phyloP scores from a whole-genome alignment of 2,797 vertebrate genomes.

The Crypturellus tataupa region DNA sequence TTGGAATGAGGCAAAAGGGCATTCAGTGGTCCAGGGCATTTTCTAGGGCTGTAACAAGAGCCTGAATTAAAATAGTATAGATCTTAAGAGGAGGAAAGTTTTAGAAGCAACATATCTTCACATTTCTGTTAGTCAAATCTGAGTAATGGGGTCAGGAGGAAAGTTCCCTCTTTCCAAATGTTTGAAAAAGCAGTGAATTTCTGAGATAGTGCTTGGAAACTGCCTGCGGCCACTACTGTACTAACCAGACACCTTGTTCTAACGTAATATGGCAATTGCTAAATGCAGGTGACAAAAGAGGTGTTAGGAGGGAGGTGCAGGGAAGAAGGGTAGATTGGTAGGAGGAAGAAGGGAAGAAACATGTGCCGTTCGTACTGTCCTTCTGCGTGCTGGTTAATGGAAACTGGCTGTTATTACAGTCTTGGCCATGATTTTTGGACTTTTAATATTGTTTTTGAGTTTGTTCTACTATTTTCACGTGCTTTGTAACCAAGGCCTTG shows the following conservation, averaged over 20 bases:
- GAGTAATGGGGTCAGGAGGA: background rate
- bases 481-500: background rate
- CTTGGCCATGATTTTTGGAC: background rate
- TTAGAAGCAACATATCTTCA: background rate
- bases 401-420: background rate
- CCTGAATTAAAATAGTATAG: background rate
- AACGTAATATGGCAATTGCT: background rate
- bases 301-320: no score
- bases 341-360: background rate
- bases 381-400: background rate
- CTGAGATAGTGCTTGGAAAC: background rate
- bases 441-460: background rate
- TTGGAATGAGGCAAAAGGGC: background rate
- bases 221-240: background rate
- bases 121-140: background rate
- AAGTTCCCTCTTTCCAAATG: background rate
- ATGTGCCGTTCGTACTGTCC: accelerated
- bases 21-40: background rate
- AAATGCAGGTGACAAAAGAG: background rate
- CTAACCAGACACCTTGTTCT: background rate
- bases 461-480: background rate
- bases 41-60: background rate
- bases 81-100: background rate
- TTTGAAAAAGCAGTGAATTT: background rate
- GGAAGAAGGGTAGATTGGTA: background rate